Conservation (phyloP, 30 jellyfish, hydroid and myxozoan genomes). For the Aurelia coerulea region DNA sequence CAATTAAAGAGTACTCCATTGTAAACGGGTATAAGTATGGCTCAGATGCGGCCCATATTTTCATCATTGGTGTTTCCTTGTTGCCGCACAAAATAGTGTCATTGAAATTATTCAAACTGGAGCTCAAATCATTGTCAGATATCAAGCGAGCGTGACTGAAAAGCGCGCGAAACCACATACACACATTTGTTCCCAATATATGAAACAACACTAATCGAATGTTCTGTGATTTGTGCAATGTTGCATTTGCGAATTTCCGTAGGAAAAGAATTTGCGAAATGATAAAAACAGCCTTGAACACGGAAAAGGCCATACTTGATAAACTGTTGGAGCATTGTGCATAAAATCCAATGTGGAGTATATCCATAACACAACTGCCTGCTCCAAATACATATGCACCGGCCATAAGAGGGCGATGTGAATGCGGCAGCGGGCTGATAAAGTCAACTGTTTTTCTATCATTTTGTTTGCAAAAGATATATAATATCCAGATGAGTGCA, state of each 20-base stretch:
- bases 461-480: constrained; percentile 90
- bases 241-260: constrained; percentile 91
- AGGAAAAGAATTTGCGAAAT: constrained; percentile 80
- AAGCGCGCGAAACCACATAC: constrained; percentile 97
- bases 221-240: constrained; percentile 93
- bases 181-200: constrained; percentile 91
- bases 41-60: constrained; percentile 89
- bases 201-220: constrained; percentile 92
- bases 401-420: constrained; percentile 94
- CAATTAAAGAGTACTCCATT: constrained; percentile 93
- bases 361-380: constrained; percentile 95
- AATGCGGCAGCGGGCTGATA: constrained; percentile 93
- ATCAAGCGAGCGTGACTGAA: constrained; percentile 86
- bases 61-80: constrained; percentile 77
- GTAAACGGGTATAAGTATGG: constrained; percentile 95
- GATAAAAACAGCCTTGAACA: constrained; percentile 85
- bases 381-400: constrained; percentile 99
- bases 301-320: constrained; percentile 87
- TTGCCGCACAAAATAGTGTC: constrained; percentile 62
- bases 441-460: constrained; percentile 96
- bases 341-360: constrained; percentile 85
- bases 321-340: constrained; percentile 71
- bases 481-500: constrained; percentile 88
- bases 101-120: neutral
- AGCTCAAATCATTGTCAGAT: constrained; percentile 9